phyloP scores from a whole-genome alignment of 2,113 vertebrate genomes.

The Paratilapia polleni region DNA sequence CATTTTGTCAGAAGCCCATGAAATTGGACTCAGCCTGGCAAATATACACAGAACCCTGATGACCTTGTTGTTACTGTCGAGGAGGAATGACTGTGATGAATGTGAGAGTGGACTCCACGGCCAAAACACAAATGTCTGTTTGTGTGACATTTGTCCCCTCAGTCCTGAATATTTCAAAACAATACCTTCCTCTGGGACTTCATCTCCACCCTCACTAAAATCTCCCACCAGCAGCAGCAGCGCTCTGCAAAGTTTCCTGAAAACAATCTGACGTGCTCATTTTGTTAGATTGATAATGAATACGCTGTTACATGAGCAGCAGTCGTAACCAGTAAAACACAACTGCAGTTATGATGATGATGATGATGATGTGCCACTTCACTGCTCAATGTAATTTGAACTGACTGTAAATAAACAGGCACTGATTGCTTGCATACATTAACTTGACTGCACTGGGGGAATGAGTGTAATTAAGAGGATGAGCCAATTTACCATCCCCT shows the following conservation, averaged over 20 bases:
- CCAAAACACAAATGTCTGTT: conserved; percentile 4
- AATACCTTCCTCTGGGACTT: conserved; percentile 34
- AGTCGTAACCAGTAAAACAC: neutral
- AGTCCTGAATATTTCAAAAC: conserved; percentile 33
- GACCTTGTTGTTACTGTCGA: neutral
- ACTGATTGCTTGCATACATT: conserved; percentile 54
- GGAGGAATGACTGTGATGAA: conserved; percentile 19
- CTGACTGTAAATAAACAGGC: conserved; percentile 45
- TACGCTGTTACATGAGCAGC: neutral
- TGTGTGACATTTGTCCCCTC: conserved; percentile 22
- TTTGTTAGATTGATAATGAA: neutral
- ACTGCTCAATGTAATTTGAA: conserved; percentile 44
- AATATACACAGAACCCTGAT: neutral
- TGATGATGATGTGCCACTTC: conserved; percentile 28
- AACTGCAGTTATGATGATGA: neutral
- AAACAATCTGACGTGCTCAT: neutral
- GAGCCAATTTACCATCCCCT: conserved; percentile 17
- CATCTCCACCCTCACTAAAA: conserved; percentile 23
- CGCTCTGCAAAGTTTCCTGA: neutral
- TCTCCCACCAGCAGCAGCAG: neutral
- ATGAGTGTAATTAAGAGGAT: conserved; percentile 51
- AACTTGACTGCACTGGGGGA: conserved; percentile 11
- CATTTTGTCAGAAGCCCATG: conserved; percentile 16
- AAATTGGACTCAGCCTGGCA: conserved; percentile 24
- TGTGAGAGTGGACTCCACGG: neutral